Evolutionary conservation across 2,113 vertebrate genomes (phyloP), one percentile per base, ranked within the genome.

Genomic region (Sinocyclocheilus anophthalmus): DNA sequence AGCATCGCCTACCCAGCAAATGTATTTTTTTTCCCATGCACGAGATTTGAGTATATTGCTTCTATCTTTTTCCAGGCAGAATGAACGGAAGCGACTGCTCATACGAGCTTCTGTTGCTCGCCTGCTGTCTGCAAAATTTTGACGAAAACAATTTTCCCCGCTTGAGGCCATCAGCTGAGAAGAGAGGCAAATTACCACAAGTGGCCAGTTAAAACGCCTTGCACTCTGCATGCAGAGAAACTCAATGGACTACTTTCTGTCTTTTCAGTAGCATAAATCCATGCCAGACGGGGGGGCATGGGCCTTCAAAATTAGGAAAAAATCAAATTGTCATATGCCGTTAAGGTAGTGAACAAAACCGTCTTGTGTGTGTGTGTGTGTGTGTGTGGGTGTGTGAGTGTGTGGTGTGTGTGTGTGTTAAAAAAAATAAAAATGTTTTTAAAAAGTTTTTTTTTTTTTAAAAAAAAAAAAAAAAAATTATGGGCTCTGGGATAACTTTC

Each of bases 121-220:
- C 73, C 73, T 76, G 73, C 73, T 77, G 50, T 77, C 73, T 83
- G 26, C 72, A 84, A 73, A 63, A 87, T 84, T 33, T 69, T 2
- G 13, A 5, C 42, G 6, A 59, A n/a, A 83, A 53, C 75, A 22
- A 57, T 80, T 82, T 73, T 63, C 75, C 42, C 79, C 18, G 26
- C 77, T 87, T 86, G 61, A 84, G 76, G 61, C 84, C 24, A 85
- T 84, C 20, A 26, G 65, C 53, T 86, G 73, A 61, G 76, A 57
- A 84, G 83, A 81, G n/a, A 77, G 55, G 77, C 76, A 90, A 86
- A 90, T 76, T 83, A 77, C 63, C 78, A 86, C 90, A 84, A 72
- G 86, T 86, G 84, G 79, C 90, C 86, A 80, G 81, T 82, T 82
- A 82, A 69, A 81, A 67, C 2, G 16, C 61, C 79, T 67, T 81